Base-by-base conservation (phyloP, 1,140 invertebrate species). In the Drosophila carrolli region DNA sequence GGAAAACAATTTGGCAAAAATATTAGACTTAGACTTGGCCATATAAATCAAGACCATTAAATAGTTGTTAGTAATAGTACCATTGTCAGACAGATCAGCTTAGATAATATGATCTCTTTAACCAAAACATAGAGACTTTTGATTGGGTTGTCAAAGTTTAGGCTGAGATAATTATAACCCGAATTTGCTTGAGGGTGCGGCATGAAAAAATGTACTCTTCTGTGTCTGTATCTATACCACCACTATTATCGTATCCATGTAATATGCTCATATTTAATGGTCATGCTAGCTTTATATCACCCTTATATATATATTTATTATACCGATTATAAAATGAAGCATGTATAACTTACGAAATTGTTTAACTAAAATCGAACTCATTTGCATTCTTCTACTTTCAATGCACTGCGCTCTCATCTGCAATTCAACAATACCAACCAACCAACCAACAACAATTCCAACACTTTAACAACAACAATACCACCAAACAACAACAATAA, bases 311-410 rank as follows among this genome's bases (percentile, higher is more conserved):
- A 47, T 37, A 65, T 46, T 41, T 58, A 67, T 58, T 62, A 35
- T 48, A 66, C 10, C 29, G 47, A 65, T 59, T 43, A 55, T n/a
- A 61, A 38, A 27, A 23, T 56, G 29, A 70, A 81, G 86, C 81
- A 90, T 90, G 86, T 66, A 61, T 9, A 75, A 47, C 50, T 68
- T 29, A 86, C 67, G 5, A 90, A 81, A 90, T 90, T 90, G 92
- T 91, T 82, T 88, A 93, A 90, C 93, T 93, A 72, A 94, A 93
- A 84, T 93, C 94, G 94, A 94, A 95, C 94, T 95, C 79, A 83
- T 84, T 82, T 90, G 80, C 81, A 78, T 80, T 90, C 81, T 88
- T 78, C 82, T 88, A 84, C 58, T 92, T 80, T 76, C 80, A 84
- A 85, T 83, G 75, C 79, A 83, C 83, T 56, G 80, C 79, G 78